phyloP scores from a whole-genome alignment of 2,113 vertebrate genomes.

The Cinclus cinclus region DNA sequence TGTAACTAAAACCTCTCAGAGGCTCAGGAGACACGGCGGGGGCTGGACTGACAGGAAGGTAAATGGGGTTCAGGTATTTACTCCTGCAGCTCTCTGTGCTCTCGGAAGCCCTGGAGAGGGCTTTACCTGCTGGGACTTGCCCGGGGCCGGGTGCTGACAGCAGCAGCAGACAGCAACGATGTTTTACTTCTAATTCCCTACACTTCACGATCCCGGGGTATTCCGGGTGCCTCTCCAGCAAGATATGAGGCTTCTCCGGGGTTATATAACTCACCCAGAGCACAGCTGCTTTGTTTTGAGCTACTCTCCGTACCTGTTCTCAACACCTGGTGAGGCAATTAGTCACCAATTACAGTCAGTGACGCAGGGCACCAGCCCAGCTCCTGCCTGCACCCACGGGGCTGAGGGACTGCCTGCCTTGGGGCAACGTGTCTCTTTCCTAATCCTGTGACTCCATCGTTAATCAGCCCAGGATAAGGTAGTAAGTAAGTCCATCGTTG shows the following conservation, averaged over 20 bases:
- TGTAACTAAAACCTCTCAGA: neutral
- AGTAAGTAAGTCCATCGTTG: neutral
- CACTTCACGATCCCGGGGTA: neutral
- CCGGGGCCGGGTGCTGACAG: neutral
- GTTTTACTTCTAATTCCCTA: neutral
- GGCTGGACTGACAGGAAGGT: neutral
- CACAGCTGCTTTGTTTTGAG: neutral
- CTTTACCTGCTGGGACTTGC: neutral
- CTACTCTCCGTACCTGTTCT: neutral
- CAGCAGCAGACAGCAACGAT: neutral
- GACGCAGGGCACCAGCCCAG: neutral
- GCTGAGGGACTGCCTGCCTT: neutral
- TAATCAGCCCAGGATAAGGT: neutral
- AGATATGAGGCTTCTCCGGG: neutral
- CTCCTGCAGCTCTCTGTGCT: neutral
- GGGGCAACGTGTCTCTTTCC: neutral
- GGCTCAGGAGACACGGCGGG: neutral
- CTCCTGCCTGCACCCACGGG: neutral
- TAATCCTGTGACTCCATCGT: neutral
- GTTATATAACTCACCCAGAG: neutral
- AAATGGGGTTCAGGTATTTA: neutral
- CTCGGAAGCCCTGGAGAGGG: neutral
- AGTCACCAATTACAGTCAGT: constrained; percentile 17
- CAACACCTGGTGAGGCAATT: neutral
- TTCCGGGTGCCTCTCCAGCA: neutral